Evolutionary conservation across 1,140 invertebrate genomes (phyloP).

Genomic region (Brachionus angularis): DNA sequence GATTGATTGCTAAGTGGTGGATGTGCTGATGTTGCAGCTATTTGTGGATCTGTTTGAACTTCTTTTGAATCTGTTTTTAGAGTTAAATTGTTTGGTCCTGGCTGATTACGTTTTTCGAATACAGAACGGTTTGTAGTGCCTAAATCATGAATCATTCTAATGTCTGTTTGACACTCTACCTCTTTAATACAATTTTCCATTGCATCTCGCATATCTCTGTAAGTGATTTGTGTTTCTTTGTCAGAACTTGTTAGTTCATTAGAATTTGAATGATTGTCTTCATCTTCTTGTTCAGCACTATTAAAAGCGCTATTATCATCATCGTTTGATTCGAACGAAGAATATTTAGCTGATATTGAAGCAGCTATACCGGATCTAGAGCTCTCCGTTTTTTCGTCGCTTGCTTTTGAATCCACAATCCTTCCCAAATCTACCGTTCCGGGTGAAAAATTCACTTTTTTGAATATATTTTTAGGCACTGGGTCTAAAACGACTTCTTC

Average conservation of each 20-base stretch:
- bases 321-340: background rate
- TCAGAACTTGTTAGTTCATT: background rate
- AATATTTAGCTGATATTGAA: background rate
- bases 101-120: background rate
- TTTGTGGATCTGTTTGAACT: background rate
- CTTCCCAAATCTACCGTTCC: conserved; percentile 53
- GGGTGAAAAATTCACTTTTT: conserved; percentile 52
- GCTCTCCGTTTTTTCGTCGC: background rate
- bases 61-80: conserved; percentile 32
- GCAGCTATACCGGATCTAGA: background rate
- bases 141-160: conserved; percentile 43
- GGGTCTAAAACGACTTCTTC: conserved; percentile 52
- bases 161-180: conserved; percentile 37
- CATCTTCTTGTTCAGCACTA: conserved; percentile 17
- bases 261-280: background rate
- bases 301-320: too few relatives aligned
- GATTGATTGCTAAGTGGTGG: conserved; percentile 5
- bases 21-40: background rate
- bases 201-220: conserved; percentile 12
- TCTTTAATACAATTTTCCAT: conserved; percentile 21
- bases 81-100: background rate
- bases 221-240: conserved; percentile 14
- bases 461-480: conserved; percentile 51
- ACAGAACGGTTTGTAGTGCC: background rate
- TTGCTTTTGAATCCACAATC: background rate